Evolutionary conservation across 2,888 invertebrate genomes (phyloP), one percentile per base, ranked within the genome.

Genomic region (Portevinia maculata): DNA sequence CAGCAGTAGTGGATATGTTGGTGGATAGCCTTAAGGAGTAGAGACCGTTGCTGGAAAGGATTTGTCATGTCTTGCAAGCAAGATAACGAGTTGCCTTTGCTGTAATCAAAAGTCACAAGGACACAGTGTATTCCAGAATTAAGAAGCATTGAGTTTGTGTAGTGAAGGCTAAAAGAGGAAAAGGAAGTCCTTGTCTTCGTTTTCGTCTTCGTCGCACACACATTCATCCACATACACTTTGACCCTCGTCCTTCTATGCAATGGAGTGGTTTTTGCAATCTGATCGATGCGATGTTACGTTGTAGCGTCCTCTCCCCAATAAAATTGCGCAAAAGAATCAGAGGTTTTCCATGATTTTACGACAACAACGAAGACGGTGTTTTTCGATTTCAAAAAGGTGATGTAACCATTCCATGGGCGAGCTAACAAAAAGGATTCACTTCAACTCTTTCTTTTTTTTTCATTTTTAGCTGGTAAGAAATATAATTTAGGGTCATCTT

Each of bases 81-180:
- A 75, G 81, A 81, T 81, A 81, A 81, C 81, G 81, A 81, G 75
- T 81, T 81, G 81, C 75, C 59, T 81, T 81, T 70, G 59, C 75
- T 81, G 75, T 81, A 81, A 81, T 81, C 81, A 81, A 81, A 81
- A 81, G 81, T 81, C 81, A 81, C 81, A 81, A 75, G 81, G 81
- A 81, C 75, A 70, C 70, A 59, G 67, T 74, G 60, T 44, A 44
- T 79, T 71, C 67, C 53, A 69, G 67, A 79, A 74, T 74, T 75
- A 81, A 81, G 75, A 57, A 59, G 75, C 64, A 59, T 79, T 69
- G 64, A 46, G 41, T 64, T 81, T 75, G 70, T 81, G 75, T 64
- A 70, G 37, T 52, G 41, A 57, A 74, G 19, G 5, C 44, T 19
- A 3, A 11, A 53, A 48, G 24, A 70, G 64, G 64, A 55, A 75